Evolutionary conservation across 2,888 invertebrate species (phyloP), one percentile per base, ranked within the genome.

Genomic region (Diabrotica balteata): DNA sequence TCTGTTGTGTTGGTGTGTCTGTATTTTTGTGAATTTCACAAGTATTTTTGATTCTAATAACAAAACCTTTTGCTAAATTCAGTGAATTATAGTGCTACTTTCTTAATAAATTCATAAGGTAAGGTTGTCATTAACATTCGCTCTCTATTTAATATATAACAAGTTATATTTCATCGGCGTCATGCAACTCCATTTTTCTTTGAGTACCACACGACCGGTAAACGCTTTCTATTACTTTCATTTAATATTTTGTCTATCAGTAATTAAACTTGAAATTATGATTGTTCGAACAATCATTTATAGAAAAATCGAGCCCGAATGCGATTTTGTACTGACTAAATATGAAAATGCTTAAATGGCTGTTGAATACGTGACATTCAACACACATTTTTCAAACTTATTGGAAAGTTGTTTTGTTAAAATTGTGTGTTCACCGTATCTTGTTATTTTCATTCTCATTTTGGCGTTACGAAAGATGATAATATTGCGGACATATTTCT

Each of bases 1-100:
- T 84, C 85, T 86, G 86, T 86, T 85, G 84, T 84, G 84, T 85
- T 85, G 85, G 86, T 85, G 85, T 69, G 69, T 60, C 66, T 63
- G 57, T 66, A 66, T 66, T 66, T 63, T 67, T 66, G 85, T 81
- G 79, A 79, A 78, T 79, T 78, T 77, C 79, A 61, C 55, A 59
- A 63, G 59, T 66, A 69, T 66, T 80, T 81, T 79, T 77, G 77
- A 73, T 76, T 79, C 79, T 81, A 79, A 76, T 82, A 82, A 76
- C 67, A 70, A 66, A 75, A 73, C 73, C 78, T 75, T 75, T 73
- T 63, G 46, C 67, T 78, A 78, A 79, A 80, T 77, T 69, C 42
- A 49, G 55, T 44, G 49, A 58, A 45, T 61, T 64, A 69, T 49
- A 51, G 66, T 68, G 64, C 63, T 59, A 60, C 55, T 63, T 49